Evolutionary conservation across 37 sponge, comb jelly and placozoan genomes (phyloP), one percentile per base, ranked within the genome.

Genomic region (Mnemiopsis leidyi): DNA sequence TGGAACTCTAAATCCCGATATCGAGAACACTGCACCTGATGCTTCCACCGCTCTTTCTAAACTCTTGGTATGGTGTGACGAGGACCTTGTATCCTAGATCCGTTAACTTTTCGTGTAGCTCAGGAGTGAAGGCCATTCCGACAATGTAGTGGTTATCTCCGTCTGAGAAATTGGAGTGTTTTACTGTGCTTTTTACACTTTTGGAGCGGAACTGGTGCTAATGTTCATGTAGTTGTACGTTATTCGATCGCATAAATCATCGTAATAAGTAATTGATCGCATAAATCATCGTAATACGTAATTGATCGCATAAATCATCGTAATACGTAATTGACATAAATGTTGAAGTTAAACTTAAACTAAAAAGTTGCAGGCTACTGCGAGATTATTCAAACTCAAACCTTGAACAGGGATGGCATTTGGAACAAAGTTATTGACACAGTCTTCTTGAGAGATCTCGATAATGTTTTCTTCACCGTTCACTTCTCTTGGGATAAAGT

Each of bases 1-100:
- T n/a, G n/a, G n/a, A n/a, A n/a, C n/a, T 77, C 79, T 77, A 85
- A 40, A 85, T 85, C 0, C 90, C 90, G 29, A 85, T 85, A 39
- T 85, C 90, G 90, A 85, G 90, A 23, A 85, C 90, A 23, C 61
- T 39, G 68, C 90, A 85, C 67, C 90, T 34, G 29, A 85, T 85
- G 61, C 90, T 85, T 23, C 90, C 90, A 29, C 90, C 90, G 23
- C 90, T 85, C 61, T 85, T 85, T 13, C 90, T 37, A 67, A 85
- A 85, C 68, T 85, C 90, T 38, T 85, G 90, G 68, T 85, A 85
- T 1, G 90, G 90, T 0, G 90, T 40, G 25, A 85, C 1, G 0
- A 85, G 25, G 1, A 85, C 23, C 68, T 85, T 67, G 90, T 85
- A 85, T 0, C 90, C 90, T 0, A 85, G 90, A 39, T 23, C 5